Evolutionary conservation across 2,113 vertebrate genomes (phyloP), one percentile per base, ranked within the genome.

Genomic region (Hypomesus transpacificus): DNA sequence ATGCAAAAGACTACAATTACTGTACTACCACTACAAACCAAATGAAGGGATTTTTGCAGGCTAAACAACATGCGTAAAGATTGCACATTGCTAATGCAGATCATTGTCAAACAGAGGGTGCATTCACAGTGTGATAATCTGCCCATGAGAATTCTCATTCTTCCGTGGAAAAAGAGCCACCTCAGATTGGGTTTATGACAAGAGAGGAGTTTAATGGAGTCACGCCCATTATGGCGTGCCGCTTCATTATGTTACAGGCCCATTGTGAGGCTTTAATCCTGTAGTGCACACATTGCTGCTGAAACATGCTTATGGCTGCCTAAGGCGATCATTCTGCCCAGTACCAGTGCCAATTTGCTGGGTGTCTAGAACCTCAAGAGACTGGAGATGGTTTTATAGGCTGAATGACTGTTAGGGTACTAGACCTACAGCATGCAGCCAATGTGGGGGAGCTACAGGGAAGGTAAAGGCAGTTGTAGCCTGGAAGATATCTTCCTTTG

Each of bases 261-360:
- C 82, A 84, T 86, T 87, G 79, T 77, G 76, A n/a, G 56, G 75
- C 20, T 78, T 68, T 88, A 89, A 89, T 88, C 87, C 86, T 82
- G 76, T 87, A 74, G 77, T 77, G 73, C 22, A 56, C 26, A 68
- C 62, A 61, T 3, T 59, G 59, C 77, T 77, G 57, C 50, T 31
- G 75, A 80, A 71, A 76, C 63, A 22, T 62, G 79, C 77, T 86
- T 77, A 81, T 83, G 82, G 1, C 26, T 31, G 71, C 85, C 81
- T 18, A 20, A 68, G 79, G 87, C 66, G 6, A 75, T 70, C 76
- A 75, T 74, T 70, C 1, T 4, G 50, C 18, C n/a, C 62, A 11
- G 34, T 2, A 16, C 34, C 62, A 39, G 34, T 46, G 9, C 61
- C 31, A 5, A 18, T 39, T 65, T n/a, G n/a, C 62, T 34, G 63